Evolutionary conservation across 2,797 vertebrate genomes (phyloP), one percentile per base, ranked within the genome.

Genomic region (Microctenopoma steveboyesi): DNA sequence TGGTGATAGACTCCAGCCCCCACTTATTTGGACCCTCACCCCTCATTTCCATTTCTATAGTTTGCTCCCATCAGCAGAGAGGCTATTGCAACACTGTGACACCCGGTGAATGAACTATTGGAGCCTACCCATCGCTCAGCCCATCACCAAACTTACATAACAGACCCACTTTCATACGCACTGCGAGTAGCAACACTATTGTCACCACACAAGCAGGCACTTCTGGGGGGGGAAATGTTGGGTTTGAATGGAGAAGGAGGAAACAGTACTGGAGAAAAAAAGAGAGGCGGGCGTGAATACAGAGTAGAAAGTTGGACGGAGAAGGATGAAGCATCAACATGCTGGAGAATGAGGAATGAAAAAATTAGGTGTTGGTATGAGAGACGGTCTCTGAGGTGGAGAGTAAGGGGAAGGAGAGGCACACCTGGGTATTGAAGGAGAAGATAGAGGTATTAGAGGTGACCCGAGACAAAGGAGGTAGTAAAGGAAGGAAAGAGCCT

Each of bases 1-100:
- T 12, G 9, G 37, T 39, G 40, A 42, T 69, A 72, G 62, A 69
- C 61, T 68, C 66, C 69, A 65, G 33, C 52, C 58, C 50, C 28
- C 50, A 27, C 62, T 69, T 56, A 45, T 64, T 9, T 60, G 87
- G 86, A 86, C 85, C 84, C 81, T 80, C 64, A 69, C 73, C 84
- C 89, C 81, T 88, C 53, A 90, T 92, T 93, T 92, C 84, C 89
- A 92, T 92, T 65, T 85, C 78, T 88, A 89, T 90, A 82, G 70
- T 81, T 78, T 61, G 81, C 75, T 85, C 78, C 72, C 72, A 78
- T 79, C 81, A 87, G 83, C 76, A 74, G 60, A 78, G 81, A 64
- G 77, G 52, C 76, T 76, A 74, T 22, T 72, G 74, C 59, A 6
- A 62, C 66, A 56, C 75, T 67, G 64, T 78, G 90, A 82, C 88